Base-by-base conservation (phyloP, 1,140 invertebrate genomes). In the Drosophila grimshawi region DNA sequence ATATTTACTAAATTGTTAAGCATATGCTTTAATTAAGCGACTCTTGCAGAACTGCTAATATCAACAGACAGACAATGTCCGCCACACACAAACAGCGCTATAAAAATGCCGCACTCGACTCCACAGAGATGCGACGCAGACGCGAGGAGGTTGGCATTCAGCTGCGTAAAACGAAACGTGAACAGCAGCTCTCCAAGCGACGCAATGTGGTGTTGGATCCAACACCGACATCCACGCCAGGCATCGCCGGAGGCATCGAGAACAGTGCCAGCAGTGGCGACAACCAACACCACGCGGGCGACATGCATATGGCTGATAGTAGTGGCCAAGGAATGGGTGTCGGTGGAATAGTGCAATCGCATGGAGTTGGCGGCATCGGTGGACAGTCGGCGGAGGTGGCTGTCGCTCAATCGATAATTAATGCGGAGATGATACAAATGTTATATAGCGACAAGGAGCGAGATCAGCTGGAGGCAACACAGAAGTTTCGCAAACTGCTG, bases 101-200 rank as follows among this genome's bases (percentile, higher is more conserved):
- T 93, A 99, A 99, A 95, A 99, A 99, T 94, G 94, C 95, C 73
- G 97, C 96, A 3, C 93, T 99, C 74, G 98, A 98, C 93, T 97
- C 97, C 8, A 96, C 98, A 82, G 98, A 99, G 93, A 93, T 99
- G 65, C 94, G 98, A 29, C 95, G 98, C 60, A 94, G 98, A 52
- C 93, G 98, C 64, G 98, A 99, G 93, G 98, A 99, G 91, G 98
- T 99, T 94, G 98, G 98, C 37, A 96, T 99, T 30, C 98, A 99
- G 90, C 93, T 99, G 37, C 93, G 98, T 30, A 99, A 99, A 94
- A 98, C 98, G 85, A 99, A 99, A 93, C 93, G 98, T 78, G 98
- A 99, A 91, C 96, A 97, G 80, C 97, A 98, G 92, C 93, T 99
- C 10, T 98, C 97, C 73, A 99, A 99, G 93, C 93, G 97, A 45